Evolutionary conservation across 2,888 invertebrate species (phyloP), one percentile per base, ranked within the genome.

Genomic region (Mystacides longicornis): DNA sequence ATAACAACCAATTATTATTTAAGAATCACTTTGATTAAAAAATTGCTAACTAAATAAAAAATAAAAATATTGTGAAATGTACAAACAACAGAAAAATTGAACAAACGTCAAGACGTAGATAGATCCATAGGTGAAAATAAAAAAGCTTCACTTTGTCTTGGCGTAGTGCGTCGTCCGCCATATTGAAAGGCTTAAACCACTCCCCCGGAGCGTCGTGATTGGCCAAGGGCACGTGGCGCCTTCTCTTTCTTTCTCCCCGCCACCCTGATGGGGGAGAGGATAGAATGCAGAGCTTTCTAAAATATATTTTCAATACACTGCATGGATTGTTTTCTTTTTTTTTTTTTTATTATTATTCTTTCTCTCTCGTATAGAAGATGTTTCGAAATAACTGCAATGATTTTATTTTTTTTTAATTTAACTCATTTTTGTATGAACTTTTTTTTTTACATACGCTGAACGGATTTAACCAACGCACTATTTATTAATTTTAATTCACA

Each of bases 111-210:
- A 52, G 47, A 52, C 55, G 58, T 58, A 60, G 58, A 58, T 60
- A 60, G 57, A 54, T 56, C 33, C 53, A 49, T 48, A 50, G 52
- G 57, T 52, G 48, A 57, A 56, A 57, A 58, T 54, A 60, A 60
- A 60, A 60, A 37, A 37, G 4, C 7, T 37, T 52, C 54, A 47
- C 51, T 33, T 56, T 51, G 42, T 33, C 18, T 33, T 21, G 27
- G 48, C 46, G 7, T 27, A 27, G 7, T 46, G 52, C 46, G 62
- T 58, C 63, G 64, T 68, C 66, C 75, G 77, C 77, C 77, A 77
- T 77, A 69, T 76, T 77, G 75, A 65, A 57, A 56, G 55, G 48
- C 61, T 62, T 61, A 65, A 71, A 47, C 70, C 68, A 71, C 73
- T 71, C 76, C 76, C 71, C 43, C 49, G 31, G 59, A 63, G 58